Percentiles rank a stretch among this genome's conserved stretches.
phyloP scores from a whole-genome alignment of 2,113 vertebrate species.

The Syngnathus floridae region DNA sequence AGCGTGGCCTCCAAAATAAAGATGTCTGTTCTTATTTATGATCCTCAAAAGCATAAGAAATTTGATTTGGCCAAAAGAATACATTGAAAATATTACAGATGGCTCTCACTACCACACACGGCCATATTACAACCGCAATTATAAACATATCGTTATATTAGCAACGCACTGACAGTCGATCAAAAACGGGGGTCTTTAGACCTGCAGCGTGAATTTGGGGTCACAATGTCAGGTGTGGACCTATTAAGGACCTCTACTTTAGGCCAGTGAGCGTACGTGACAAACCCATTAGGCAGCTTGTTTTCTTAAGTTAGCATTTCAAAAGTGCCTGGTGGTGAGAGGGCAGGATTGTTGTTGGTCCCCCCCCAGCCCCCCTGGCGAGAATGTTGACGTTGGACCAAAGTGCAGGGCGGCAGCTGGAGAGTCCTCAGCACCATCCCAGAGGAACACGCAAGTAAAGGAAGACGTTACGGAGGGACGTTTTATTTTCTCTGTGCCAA shows the following conservation, averaged over 20 bases:
- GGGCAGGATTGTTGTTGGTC: no score
- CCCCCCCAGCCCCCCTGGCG: background rate
- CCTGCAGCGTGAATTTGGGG: background rate
- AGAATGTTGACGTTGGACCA: slow-evolving; percentile 48
- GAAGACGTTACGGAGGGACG: slow-evolving; percentile 11
- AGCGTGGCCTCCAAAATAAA: slow-evolving; percentile 1
- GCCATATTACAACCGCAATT: background rate
- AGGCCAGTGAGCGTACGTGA: background rate
- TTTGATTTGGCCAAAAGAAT: background rate
- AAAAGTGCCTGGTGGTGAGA: slow-evolving; percentile 54
- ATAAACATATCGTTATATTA: background rate
- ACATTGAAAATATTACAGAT: background rate
- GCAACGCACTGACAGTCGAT: background rate
- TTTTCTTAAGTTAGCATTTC: slow-evolving; percentile 73
- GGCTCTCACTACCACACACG: background rate
- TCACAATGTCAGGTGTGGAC: background rate
- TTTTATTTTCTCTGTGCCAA: background rate
- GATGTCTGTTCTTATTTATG: background rate
- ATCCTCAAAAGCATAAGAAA: background rate
- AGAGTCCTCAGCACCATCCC: slow-evolving; percentile 34
- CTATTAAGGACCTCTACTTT: background rate
- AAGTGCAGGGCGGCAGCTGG: slow-evolving; percentile 37
- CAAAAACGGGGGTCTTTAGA: background rate
- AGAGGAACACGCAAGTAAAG: background rate
- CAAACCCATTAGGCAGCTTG: slow-evolving; percentile 68